These are phyloP conservation scores for Allygus modestus DNA, from an alignment of 2,888 invertebrate species.

Conservation along the genomic window DNA sequence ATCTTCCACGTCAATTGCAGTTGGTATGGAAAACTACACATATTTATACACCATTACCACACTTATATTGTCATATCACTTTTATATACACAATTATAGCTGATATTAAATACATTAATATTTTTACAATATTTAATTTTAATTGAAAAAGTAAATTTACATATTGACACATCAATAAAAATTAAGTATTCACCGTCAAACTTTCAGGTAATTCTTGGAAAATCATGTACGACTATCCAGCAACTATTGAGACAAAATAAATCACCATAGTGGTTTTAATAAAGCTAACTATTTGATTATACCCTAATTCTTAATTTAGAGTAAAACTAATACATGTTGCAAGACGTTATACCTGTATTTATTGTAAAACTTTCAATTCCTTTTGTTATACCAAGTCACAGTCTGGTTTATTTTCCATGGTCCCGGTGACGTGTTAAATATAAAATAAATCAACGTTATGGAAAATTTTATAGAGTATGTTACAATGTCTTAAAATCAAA, in stretches of 20 bases:
- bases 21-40: background rate
- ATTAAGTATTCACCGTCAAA: too few relatives aligned
- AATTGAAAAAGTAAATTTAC: background rate
- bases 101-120: background rate
- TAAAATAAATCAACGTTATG: too few relatives aligned
- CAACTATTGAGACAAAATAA: background rate
- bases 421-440: background rate
- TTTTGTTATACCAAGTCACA: background rate
- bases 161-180: background rate
- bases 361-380: constrained; percentile 1
- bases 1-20: background rate
- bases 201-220: background rate
- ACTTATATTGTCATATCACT: constrained; percentile 41
- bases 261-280: background rate
- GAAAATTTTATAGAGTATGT: too few relatives aligned
- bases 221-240: background rate
- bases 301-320: background rate
- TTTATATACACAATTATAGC: background rate
- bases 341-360: background rate
- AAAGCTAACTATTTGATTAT: background rate
- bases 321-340: background rate
- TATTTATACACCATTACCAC: background rate
- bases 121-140: background rate
- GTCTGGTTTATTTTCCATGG: background rate
- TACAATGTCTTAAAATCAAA: background rate